phyloP scores from a whole-genome alignment of 2,797 vertebrate genomes.

The Lepilemur ruficaudatus region DNA sequence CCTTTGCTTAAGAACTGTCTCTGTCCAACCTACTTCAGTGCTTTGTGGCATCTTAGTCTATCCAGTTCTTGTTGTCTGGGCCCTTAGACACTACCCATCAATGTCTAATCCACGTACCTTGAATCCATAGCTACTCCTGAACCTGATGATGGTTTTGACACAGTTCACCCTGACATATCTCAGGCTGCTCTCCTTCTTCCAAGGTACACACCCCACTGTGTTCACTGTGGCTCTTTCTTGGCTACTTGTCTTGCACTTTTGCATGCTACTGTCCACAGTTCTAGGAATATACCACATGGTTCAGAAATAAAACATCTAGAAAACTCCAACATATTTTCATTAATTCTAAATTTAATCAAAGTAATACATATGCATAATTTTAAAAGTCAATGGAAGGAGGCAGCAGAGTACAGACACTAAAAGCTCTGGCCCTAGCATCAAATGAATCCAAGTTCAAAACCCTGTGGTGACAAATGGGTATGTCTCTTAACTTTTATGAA shows the following conservation, averaged over 20 bases:
- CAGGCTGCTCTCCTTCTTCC: neutral
- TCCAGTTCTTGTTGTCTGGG: neutral
- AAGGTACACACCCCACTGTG: too few species aligned
- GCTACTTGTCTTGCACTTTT: neutral
- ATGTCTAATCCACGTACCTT: neutral
- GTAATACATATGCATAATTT: neutral
- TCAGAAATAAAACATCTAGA: neutral
- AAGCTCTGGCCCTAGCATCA: neutral
- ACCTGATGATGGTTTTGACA: neutral
- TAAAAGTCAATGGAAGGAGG: neutral
- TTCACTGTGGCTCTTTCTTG: neutral
- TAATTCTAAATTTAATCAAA: conserved; percentile 9
- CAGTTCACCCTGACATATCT: neutral
- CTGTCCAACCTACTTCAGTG: neutral
- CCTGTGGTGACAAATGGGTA: neutral
- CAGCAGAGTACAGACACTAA: neutral
- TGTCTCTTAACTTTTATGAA: neutral
- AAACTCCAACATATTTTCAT: neutral
- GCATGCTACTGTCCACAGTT: neutral
- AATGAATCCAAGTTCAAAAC: neutral
- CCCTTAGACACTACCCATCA: neutral
- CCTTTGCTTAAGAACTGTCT: neutral
- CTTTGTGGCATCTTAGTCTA: neutral
- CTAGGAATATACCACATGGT: neutral
- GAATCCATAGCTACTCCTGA: neutral